Evolutionary conservation across 2,888 invertebrate species (phyloP).

Genomic region (Sinopyrophorus schimmeli): DNA sequence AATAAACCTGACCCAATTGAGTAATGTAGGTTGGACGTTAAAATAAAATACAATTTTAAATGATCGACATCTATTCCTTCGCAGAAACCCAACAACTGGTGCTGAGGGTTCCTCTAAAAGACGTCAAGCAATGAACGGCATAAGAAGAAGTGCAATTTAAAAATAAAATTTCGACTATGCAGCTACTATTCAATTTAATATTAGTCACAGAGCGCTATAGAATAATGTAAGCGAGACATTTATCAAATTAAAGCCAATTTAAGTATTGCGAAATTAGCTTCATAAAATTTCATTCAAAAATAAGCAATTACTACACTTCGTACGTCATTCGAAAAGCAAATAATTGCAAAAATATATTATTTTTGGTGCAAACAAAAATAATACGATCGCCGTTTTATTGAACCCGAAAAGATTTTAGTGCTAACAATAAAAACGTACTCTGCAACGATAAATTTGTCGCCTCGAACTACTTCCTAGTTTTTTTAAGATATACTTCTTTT

Average conservation of each 20-base stretch:
- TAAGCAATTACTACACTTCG: conserved; percentile 6
- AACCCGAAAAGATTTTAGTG: too few relatives aligned
- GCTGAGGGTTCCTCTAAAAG: neutral
- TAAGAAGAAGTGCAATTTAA: neutral
- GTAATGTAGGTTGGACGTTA: too few relatives aligned
- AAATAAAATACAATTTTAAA: neutral
- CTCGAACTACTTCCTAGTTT: too few relatives aligned
- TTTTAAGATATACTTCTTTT: too few relatives aligned
- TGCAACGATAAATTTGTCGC: too few relatives aligned
- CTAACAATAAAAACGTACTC: too few relatives aligned
- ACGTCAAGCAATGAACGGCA: neutral
- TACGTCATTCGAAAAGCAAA: too few relatives aligned
- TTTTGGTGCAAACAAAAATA: too few relatives aligned
- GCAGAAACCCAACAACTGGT: neutral
- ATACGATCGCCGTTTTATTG: too few relatives aligned
- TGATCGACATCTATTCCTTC: neutral
- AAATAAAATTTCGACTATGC: neutral
- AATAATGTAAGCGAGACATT: conserved; percentile 4
- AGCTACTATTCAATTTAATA: neutral
- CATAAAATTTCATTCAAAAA: conserved; percentile 14
- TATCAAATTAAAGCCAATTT: conserved; percentile 11
- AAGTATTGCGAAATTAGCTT: conserved; percentile 7
- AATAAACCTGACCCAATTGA: too few relatives aligned
- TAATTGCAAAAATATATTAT: too few relatives aligned
- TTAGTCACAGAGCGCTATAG: too few relatives aligned